Evolutionary conservation across 2,113 vertebrate genomes (phyloP).

Genomic region (Chaetura pelagica): DNA sequence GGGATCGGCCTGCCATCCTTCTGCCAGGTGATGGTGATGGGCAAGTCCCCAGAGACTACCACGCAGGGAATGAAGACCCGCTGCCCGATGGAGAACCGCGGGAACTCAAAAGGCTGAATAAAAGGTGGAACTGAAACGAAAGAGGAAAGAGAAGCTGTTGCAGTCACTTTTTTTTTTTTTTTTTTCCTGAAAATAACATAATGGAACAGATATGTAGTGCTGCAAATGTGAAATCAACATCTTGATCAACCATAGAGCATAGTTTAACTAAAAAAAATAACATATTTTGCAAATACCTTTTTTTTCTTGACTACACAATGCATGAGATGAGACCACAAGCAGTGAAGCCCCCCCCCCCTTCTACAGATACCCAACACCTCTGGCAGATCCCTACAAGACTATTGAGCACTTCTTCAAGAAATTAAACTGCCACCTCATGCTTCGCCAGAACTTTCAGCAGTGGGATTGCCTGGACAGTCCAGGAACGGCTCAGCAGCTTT

Average conservation of each 20-base stretch:
- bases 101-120: constrained; percentile 98
- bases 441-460: background rate
- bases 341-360: background rate
- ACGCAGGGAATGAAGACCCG: constrained; percentile 98
- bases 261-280: background rate
- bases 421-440: background rate
- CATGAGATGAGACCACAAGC: background rate
- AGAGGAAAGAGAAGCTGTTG: background rate
- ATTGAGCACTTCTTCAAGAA: background rate
- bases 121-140: constrained; percentile 89
- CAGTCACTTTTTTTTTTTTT: rapidly evolving
- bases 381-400: background rate
- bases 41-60: constrained; percentile 96
- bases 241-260: background rate
- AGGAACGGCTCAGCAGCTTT: background rate
- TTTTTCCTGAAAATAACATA: background rate
- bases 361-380: background rate
- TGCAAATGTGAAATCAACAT: background rate
- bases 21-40: constrained; percentile 99
- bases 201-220: background rate
- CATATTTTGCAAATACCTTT: background rate
- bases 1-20: constrained; percentile 95
- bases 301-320: background rate
- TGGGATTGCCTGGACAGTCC: rapidly evolving
- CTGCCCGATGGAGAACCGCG: constrained; percentile 96